These are phyloP conservation scores for Brienomyrus longianalis DNA, from an alignment of 2,113 vertebrate species.

Conservation along the genomic window DNA sequence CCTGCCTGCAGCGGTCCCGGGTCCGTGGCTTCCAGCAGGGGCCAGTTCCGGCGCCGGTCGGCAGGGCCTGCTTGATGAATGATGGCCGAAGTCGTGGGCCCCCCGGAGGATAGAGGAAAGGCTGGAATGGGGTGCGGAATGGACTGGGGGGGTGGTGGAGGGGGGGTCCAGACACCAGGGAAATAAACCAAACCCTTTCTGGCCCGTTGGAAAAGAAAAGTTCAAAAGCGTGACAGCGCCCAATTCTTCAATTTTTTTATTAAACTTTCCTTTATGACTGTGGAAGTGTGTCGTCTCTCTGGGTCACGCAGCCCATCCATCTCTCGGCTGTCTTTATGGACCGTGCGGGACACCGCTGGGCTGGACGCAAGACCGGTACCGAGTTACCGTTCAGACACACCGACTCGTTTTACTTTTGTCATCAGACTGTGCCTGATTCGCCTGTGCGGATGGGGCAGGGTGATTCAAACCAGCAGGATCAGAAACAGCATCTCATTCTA, in stretches of 20 bases:
- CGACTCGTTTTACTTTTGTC: background rate
- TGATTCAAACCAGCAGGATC: background rate
- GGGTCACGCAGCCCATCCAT: conserved; percentile 16
- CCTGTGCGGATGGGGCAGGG: background rate
- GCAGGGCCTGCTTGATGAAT: conserved; percentile 19
- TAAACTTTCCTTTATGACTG: conserved; percentile 49
- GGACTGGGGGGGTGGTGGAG: background rate
- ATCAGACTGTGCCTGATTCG: background rate
- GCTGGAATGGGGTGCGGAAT: background rate
- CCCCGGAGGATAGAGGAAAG: conserved; percentile 21
- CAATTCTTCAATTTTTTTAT: conserved; percentile 78
- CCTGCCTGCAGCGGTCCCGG: conserved; percentile 62
- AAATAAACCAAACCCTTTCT: conserved; percentile 62
- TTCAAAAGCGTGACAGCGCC: conserved; percentile 67
- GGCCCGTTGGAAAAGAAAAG: conserved; percentile 68
- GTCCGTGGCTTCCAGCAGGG: conserved; percentile 35
- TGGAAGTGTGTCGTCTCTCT: conserved; percentile 14
- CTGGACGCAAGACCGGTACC: background rate
- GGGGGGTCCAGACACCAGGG: conserved; percentile 67
- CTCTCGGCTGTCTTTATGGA: conserved; percentile 19
- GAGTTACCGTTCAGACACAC: background rate
- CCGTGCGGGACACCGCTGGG: conserved; percentile 8
- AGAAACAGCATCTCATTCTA: background rate
- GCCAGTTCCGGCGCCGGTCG: background rate
- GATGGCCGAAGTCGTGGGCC: conserved; percentile 14